Conservation (phyloP, 2,113 vertebrate species). For the Trichechus manatus region DNA sequence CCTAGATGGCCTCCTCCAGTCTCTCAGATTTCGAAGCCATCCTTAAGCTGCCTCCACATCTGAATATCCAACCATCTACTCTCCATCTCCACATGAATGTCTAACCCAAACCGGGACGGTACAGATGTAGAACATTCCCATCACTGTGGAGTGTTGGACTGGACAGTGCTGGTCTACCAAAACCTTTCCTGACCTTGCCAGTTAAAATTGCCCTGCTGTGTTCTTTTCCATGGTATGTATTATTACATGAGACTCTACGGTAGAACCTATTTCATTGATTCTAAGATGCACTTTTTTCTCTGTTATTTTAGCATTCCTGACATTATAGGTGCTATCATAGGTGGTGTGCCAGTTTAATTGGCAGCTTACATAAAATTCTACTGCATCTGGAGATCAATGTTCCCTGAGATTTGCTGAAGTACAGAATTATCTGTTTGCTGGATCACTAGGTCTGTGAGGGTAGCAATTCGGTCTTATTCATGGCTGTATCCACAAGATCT, state of each 20-base stretch:
- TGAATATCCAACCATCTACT: not conserved
- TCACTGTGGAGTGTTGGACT: not conserved
- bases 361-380: not conserved
- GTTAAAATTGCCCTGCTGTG: not conserved
- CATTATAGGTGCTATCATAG: not conserved
- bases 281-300: not conserved
- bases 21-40: not conserved
- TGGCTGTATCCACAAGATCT: not conserved
- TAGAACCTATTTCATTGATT: not conserved
- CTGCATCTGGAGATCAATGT: rapidly evolving
- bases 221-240: not conserved
- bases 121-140: not conserved
- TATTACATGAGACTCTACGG: not conserved
- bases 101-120: not conserved
- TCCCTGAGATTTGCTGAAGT: not conserved
- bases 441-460: not conserved
- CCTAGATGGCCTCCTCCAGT: not conserved
- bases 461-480: not conserved
- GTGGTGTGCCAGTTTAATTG: not conserved
- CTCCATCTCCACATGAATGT: not conserved
- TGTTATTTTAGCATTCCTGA: not conserved
- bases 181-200: not conserved
- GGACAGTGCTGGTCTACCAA: not conserved
- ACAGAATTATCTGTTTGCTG: not conserved
- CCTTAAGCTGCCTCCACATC: not conserved